phyloP scores from a whole-genome alignment of 2,888 invertebrate species.

The Liodrosophila aerea region DNA sequence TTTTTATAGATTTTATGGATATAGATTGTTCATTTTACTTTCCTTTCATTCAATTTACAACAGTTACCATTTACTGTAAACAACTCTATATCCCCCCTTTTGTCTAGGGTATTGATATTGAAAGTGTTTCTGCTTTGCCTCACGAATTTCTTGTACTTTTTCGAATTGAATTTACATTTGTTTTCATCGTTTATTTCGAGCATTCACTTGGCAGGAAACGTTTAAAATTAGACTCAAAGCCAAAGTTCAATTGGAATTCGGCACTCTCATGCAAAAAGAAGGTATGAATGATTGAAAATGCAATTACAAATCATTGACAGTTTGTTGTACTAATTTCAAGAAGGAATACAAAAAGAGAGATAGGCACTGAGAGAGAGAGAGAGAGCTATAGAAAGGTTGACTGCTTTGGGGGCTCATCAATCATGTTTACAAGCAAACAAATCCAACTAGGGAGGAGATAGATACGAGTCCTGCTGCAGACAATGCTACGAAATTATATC shows the following conservation, averaged over 20 bases:
- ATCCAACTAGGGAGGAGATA: neutral
- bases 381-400: constrained; percentile 3
- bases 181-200: constrained; percentile 19
- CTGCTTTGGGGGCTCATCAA: constrained; percentile 37
- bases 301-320: constrained; percentile 73
- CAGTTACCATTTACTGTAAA: neutral
- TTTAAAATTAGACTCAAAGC: constrained; percentile 23
- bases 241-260: constrained; percentile 13
- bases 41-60: too few relatives aligned
- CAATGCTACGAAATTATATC: constrained; percentile 75
- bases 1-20: too few relatives aligned
- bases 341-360: constrained; percentile 13
- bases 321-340: constrained; percentile 70
- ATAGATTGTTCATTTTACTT: too few relatives aligned
- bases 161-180: constrained; percentile 33
- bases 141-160: constrained; percentile 64
- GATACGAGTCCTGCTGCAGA: constrained; percentile 54
- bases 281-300: constrained; percentile 61
- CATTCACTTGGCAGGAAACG: constrained; percentile 33
- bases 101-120: constrained; percentile 31
- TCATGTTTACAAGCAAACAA: constrained; percentile 51
- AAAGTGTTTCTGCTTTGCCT: constrained; percentile 55
- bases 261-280: constrained; percentile 6
- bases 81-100: neutral
- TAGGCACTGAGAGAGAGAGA: neutral